phyloP scores from a whole-genome alignment of 1,140 invertebrate genomes.

The Oppia nitens region DNA sequence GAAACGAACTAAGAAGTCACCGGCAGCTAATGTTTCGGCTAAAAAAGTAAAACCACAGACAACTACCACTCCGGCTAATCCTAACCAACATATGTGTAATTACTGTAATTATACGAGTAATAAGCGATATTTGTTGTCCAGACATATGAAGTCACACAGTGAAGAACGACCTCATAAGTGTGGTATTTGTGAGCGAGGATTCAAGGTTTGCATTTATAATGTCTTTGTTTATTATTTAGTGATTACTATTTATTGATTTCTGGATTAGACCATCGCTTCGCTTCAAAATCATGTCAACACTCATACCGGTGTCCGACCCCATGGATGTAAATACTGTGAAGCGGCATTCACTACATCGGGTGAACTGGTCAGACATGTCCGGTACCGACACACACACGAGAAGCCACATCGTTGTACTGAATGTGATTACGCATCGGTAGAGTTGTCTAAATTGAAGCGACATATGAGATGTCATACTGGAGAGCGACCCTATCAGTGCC shows the following conservation, averaged over 20 bases:
- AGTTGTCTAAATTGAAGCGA: conserved; percentile 74
- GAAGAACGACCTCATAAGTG: conserved; percentile 88
- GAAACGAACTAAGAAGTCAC: not conserved
- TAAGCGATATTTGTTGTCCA: conserved; percentile 68
- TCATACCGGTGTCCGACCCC: conserved; percentile 85
- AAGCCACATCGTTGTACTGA: conserved; percentile 87
- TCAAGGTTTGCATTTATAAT: conserved; percentile 40
- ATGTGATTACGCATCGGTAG: conserved; percentile 87
- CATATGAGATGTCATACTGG: conserved; percentile 87
- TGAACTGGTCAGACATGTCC: conserved; percentile 76
- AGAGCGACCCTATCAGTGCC: conserved; percentile 67
- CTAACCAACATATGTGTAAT: conserved; percentile 60
- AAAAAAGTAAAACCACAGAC: conserved; percentile 23
- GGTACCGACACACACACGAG: conserved; percentile 82
- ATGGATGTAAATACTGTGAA: conserved; percentile 81
- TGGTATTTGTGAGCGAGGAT: conserved; percentile 79
- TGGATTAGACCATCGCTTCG: conserved; percentile 51
- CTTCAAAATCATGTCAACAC: conserved; percentile 91
- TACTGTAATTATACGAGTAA: conserved; percentile 78
- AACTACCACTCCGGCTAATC: conserved; percentile 48
- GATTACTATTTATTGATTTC: not conserved
- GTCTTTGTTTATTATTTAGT: not conserved
- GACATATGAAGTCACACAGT: conserved; percentile 90
- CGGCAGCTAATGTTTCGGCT: not conserved
- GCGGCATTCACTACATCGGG: conserved; percentile 88